phyloP scores from a whole-genome alignment of 2,888 invertebrate species.

The Aelia acuminata region DNA sequence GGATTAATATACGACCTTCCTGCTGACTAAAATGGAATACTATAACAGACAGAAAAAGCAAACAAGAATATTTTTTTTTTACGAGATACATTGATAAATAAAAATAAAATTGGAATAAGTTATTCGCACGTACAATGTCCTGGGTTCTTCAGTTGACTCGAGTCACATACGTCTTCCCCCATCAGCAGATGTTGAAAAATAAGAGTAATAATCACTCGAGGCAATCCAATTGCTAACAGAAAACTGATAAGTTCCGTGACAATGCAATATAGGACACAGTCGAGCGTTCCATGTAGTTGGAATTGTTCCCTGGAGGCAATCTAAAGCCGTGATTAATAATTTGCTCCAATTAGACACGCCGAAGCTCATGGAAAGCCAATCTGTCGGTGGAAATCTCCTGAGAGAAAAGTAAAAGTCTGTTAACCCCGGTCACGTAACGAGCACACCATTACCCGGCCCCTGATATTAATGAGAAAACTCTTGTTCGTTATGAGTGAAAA shows the following conservation, averaged over 20 bases:
- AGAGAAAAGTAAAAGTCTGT: conserved; percentile 42
- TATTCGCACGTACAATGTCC: too few relatives aligned
- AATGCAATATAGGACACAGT: not conserved
- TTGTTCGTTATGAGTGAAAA: conserved; percentile 48
- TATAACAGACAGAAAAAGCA: too few relatives aligned
- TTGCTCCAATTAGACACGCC: conserved; percentile 7
- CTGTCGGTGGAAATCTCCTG: not conserved
- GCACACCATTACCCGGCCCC: not conserved
- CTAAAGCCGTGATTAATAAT: conserved; percentile 35
- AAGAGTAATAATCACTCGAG: not conserved
- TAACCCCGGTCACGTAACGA: conserved; percentile 41
- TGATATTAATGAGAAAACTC: conserved; percentile 46
- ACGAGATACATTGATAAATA: too few relatives aligned
- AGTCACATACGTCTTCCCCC: too few relatives aligned
- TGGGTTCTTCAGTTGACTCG: too few relatives aligned
- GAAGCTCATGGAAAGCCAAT: conserved; percentile 35
- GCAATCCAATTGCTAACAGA: not conserved
- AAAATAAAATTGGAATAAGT: too few relatives aligned
- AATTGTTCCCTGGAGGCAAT: not conserved
- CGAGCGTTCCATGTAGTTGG: not conserved
- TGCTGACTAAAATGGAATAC: too few relatives aligned
- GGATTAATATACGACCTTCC: too few relatives aligned
- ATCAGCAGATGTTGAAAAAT: too few relatives aligned
- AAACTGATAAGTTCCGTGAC: not conserved
- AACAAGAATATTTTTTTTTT: too few relatives aligned